These are phyloP conservation scores for Myotis vivesi DNA, from an alignment of 2,797 vertebrate genomes.

Conservation along the genomic window DNA sequence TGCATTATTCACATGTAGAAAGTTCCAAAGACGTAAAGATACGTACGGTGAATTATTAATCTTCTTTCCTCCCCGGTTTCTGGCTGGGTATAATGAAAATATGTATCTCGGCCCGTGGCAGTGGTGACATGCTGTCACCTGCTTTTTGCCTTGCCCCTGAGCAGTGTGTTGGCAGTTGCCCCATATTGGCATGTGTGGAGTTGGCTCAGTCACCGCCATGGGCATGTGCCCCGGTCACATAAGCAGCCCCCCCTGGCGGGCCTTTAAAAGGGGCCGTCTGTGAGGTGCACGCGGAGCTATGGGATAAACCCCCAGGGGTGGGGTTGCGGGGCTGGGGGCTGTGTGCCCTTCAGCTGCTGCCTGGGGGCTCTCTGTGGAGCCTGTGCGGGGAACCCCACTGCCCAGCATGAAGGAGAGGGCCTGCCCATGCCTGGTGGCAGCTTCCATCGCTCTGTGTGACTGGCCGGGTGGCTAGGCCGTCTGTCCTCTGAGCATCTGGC, in stretches of 20 bases:
- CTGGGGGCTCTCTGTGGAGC: fast-evolving
- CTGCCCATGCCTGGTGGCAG: neutral
- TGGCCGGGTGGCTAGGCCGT: fast-evolving
- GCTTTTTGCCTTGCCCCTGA: neutral
- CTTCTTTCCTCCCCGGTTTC: neutral
- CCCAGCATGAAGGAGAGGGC: neutral
- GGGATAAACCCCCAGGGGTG: neutral
- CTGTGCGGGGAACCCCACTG: neutral
- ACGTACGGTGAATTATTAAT: fast-evolving
- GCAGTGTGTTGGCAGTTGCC: neutral
- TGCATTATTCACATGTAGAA: neutral
- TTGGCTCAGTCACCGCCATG: neutral
- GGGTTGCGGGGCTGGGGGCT: neutral
- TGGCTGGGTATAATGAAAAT: fast-evolving
- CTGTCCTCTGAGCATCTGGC: neutral
- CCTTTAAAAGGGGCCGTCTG: neutral
- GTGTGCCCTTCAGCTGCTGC: neutral
- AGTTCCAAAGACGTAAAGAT: neutral
- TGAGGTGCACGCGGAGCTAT: neutral
- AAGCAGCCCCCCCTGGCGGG: neutral
- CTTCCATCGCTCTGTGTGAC: neutral
- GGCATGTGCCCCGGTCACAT: neutral
- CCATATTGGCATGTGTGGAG: fast-evolving
- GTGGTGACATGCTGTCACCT: neutral
- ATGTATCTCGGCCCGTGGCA: fast-evolving